These are phyloP conservation scores for Salvelinus alpinus DNA, from an alignment of 2,113 vertebrate genomes.

Conservation along the genomic window DNA sequence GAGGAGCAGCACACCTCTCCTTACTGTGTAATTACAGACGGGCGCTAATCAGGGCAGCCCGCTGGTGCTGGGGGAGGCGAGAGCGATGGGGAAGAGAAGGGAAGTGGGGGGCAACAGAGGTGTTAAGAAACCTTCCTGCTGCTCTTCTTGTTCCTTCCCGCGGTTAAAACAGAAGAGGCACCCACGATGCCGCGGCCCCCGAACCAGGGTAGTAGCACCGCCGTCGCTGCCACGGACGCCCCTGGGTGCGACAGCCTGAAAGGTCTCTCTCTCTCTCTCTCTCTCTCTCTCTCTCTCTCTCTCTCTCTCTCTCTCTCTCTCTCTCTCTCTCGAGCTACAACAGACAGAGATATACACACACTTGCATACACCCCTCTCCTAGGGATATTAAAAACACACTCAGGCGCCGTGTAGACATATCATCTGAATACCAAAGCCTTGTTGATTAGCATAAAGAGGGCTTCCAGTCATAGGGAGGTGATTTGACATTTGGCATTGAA, in stretches of 20 bases:
- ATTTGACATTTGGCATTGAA: constrained; percentile 79
- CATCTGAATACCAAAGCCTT: constrained; percentile 71
- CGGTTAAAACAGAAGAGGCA: constrained; percentile 64
- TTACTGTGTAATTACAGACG: constrained; percentile 76
- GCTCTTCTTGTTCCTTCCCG: constrained; percentile 75
- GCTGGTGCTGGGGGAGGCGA: constrained; percentile 64
- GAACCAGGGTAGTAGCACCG: too few relatives aligned
- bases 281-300: too few relatives aligned
- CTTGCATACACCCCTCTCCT: constrained; percentile 47
- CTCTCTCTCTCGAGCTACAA: neutral
- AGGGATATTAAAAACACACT: constrained; percentile 68
- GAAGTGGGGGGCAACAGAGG: constrained; percentile 48
- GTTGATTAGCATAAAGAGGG: constrained; percentile 76
- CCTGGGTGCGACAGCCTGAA: constrained; percentile 62
- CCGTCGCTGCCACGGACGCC: constrained; percentile 49
- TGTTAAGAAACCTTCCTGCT: constrained; percentile 74
- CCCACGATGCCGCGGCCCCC: too few relatives aligned
- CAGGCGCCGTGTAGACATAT: constrained; percentile 71
- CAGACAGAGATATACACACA: neutral
- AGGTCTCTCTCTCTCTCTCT: neutral
- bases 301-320: too few relatives aligned
- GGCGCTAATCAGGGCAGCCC: constrained; percentile 81
- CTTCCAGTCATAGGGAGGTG: constrained; percentile 74
- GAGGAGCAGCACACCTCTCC: constrained; percentile 59
- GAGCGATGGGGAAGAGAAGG: constrained; percentile 49